Conservation (phyloP, 2,797 vertebrate genomes). For the Australoheros facetus region DNA sequence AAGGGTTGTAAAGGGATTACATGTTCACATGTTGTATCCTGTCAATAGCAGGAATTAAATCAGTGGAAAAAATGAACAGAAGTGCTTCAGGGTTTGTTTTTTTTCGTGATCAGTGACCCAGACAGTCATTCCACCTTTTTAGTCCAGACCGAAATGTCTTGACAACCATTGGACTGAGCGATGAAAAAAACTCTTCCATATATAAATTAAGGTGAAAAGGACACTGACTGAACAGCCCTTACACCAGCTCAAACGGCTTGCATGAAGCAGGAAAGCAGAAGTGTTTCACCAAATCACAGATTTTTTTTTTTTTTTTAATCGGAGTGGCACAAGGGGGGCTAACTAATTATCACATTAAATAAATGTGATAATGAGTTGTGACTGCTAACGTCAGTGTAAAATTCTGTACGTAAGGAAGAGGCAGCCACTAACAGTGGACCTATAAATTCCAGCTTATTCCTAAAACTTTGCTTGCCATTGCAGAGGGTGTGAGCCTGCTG, state of each 20-base stretch:
- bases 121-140: neutral
- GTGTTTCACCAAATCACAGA: neutral
- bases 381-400: neutral
- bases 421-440: no score
- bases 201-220: neutral
- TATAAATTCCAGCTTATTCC: neutral
- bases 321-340: no score
- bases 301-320: neutral
- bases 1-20: neutral
- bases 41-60: neutral
- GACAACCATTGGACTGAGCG: accelerated
- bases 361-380: neutral
- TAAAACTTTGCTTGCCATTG: neutral
- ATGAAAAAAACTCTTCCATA: neutral
- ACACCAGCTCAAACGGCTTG: neutral
- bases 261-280: neutral
- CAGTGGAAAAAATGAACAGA: neutral
- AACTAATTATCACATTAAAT: no score
- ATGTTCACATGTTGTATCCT: neutral
- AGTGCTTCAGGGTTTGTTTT: neutral
- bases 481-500: neutral
- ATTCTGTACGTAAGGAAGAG: no score
- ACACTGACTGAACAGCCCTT: neutral
- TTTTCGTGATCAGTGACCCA: neutral
- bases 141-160: neutral